Evolutionary conservation across 2,113 vertebrate genomes (phyloP).

Genomic region (Anas platyrhynchos): DNA sequence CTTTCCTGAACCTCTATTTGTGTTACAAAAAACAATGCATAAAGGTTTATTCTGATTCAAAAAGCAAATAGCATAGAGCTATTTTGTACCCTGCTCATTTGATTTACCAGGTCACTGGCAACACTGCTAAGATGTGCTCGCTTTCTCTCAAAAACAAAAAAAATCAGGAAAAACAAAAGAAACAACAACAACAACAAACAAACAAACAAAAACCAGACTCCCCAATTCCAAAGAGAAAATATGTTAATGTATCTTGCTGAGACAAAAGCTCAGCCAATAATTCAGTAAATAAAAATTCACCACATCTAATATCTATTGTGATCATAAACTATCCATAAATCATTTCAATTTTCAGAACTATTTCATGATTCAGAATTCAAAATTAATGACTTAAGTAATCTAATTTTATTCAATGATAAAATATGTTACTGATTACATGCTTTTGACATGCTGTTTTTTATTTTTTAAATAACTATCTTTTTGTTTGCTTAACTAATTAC

Average conservation of each 20-base stretch:
- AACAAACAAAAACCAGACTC: not conserved
- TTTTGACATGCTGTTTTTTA: not conserved
- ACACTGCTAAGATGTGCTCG: not conserved
- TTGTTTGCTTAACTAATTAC: not conserved
- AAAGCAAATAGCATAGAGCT: not conserved
- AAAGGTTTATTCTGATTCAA: not conserved
- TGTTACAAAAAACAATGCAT: not conserved
- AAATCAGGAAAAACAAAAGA: not conserved
- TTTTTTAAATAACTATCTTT: not conserved
- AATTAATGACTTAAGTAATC: not conserved
- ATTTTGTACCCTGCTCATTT: not conserved
- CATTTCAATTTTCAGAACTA: not conserved
- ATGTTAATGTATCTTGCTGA: not conserved
- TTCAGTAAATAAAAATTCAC: not conserved
- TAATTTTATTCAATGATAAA: not conserved
- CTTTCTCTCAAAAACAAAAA: not conserved
- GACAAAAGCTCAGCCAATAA: not conserved
- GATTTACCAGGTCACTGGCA: not conserved
- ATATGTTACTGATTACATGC: not conserved
- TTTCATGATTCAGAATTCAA: not conserved
- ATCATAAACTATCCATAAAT: not conserved
- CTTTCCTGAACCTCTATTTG: not conserved
- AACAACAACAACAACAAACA: too few relatives aligned
- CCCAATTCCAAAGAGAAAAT: not conserved
- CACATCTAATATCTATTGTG: not conserved